Base-by-base conservation (phyloP, 2,888 invertebrate species). In the Halictus ligatus region DNA sequence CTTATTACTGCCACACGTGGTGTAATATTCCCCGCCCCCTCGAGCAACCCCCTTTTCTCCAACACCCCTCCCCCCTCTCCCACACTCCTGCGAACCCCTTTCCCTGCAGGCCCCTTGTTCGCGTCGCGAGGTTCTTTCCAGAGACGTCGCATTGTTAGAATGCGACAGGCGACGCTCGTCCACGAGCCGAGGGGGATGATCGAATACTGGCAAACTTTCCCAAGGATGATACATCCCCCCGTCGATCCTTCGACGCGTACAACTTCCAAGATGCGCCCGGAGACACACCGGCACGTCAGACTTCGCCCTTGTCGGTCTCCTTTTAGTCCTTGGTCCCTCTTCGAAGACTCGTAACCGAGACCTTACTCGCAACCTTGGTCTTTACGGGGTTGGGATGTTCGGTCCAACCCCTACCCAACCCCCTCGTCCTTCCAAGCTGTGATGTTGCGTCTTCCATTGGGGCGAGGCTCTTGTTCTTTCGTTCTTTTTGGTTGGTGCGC, bases 1-100 rank as follows among this genome's bases (percentile, higher is more conserved):
- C 94, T 94, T 94, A 94, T 94, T 94, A 94, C 94, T 84, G 89
- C 90, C 93, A 94, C 94, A 94, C 94, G 94, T 94, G 94, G 94
- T 93, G 94, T 94, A 94, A 94, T 94, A 94, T 94, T 94, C 93
- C 92, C 87, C 91, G 25, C 35, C 67, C 90, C 90, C 89, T 67
- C 29, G 12, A 40, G 80, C 83, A 80, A 78, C 78, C 82, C 86
- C 80, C 83, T 86, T 87, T 85, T 76, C 75, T 46, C 73, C 73
- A 18, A 29, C 71, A 50, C 60, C 50, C 64, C 73, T 75, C 46
- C 48, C 46, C 76, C 76, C 35, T 25, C 25, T 6, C 86, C 90
- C n/a, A n/a, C 29, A 29, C 29, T 29, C 21, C 43, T 43, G 43
- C 43, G 8, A 43, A 6, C 43, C 50, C 54, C 54, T 21, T n/a